Evolutionary conservation across 2,797 vertebrate species (phyloP), one percentile per base, ranked within the genome.

Genomic region (Ptychadena robeensis): DNA sequence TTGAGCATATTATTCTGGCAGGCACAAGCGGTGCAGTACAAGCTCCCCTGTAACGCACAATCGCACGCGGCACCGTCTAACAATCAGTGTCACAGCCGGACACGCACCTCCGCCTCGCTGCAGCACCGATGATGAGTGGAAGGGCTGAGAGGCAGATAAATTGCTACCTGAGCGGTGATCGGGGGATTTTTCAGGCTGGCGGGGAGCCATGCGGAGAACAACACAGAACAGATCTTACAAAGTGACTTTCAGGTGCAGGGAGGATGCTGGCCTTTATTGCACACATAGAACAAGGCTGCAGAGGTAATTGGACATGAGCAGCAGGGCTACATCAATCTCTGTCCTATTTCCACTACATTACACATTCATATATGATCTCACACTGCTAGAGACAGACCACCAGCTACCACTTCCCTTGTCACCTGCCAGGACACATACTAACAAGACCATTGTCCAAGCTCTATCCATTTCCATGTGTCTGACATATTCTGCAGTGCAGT

Each of bases 31-130:
- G 12, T 9, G 18, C 28, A 69, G 7, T 44, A 30, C 28, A 34
- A 30, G 22, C 18, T 25, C 30, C 37, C 59, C 69, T 48, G 37
- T 32, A 37, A 63, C 9, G 48, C 48, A 71, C 66, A 82, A 63
- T 64, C 25, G 70, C 34, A 82, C 34, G n/a, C 37, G 22, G 27
- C 48, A 32, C 22, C 27, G 30, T 69, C 6, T 38, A n/a, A 31
- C 71, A 75, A 82, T 82, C 80, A 75, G 57, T 38, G 64, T 22
- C 72, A 63, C 72, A 72, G 32, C 35, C 53, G 31, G n/a, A 53
- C 44, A 22, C 5, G 4, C 44, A 53, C 44, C 15, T 22, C 44
- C 44, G 44, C 44, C 6, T 53, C 44, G 44, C 44, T 15, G 53
- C 38, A 35, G 48, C 30, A 4, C 35, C 22, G 18, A 30, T 48